These are phyloP conservation scores for Andrena fulva DNA, from an alignment of 2,888 invertebrate genomes.

Conservation along the genomic window DNA sequence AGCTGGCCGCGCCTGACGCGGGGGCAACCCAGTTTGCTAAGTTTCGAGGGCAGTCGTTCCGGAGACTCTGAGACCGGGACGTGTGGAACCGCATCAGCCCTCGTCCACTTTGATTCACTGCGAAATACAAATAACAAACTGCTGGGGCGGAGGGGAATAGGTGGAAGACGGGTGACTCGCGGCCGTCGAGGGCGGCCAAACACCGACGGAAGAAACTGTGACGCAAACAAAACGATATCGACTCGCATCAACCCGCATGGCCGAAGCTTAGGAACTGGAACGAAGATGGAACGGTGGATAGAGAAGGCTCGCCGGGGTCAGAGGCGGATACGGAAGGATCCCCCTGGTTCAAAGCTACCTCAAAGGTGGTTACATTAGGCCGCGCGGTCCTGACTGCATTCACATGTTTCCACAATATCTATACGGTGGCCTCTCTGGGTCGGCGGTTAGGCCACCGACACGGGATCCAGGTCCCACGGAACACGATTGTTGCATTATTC, in stretches of 20 bases:
- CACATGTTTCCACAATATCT: conserved; percentile 68
- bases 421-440: conserved; percentile 32
- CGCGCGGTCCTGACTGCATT: conserved; percentile 64
- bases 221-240: conserved; percentile 33
- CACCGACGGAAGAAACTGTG: conserved; percentile 28
- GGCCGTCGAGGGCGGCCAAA: neutral
- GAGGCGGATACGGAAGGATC: conserved; percentile 50
- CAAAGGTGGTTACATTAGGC: conserved; percentile 72
- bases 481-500: conserved; percentile 84
- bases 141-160: conserved; percentile 30
- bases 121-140: conserved; percentile 42
- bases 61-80: neutral
- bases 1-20: conserved; percentile 42
- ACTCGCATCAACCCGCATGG: conserved; percentile 1
- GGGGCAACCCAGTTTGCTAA: conserved; percentile 32
- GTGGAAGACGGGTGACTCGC: neutral
- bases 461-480: conserved; percentile 72
- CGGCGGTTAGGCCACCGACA: conserved; percentile 66
- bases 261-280: conserved; percentile 43
- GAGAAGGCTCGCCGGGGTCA: conserved; percentile 35
- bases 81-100: conserved; percentile 3
- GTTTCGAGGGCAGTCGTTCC: conserved; percentile 22
- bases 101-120: conserved; percentile 25
- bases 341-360: conserved; percentile 70
- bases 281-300: conserved; percentile 40